Evolutionary conservation across 2,113 vertebrate species (phyloP), one percentile per base, ranked within the genome.

Genomic region (Ctenodactylus gundi): DNA sequence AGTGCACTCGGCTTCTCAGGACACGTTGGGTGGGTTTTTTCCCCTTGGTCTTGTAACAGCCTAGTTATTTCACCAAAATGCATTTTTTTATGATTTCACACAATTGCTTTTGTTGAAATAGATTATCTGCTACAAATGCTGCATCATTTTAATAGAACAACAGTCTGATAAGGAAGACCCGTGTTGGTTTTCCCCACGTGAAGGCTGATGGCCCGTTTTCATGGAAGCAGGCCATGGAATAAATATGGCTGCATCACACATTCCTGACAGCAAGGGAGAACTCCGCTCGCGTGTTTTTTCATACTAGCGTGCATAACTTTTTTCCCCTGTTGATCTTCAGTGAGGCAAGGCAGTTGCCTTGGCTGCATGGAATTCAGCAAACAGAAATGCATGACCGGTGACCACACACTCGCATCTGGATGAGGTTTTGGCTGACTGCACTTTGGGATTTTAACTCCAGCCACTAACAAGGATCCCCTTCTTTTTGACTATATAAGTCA

Each of bases 301-400:
- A 75, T 85, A 90, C 44, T 85, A 84, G 67, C 7, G 17, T 94
- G 90, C 90, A 93, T 83, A 93, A 39, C 87, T 97, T 91, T 97
- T 97, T 92, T 96, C 94, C 90, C 93, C 53, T 41, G 70, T 95
- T 91, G 73, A 96, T 97, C 85, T 95, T 90, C 83, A 95, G 93
- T 4, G 58, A 20, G 18, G 90, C 95, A 57, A 53, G 58, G 65
- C 92, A 65, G 86, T 97, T 97, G 94, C 94, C 95, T 89, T 77
- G 87, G 51, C 85, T 84, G 91, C 75, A 62, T 92, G 93, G 95
- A 97, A 97, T 96, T 91, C 95, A 97, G 94, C 94, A 97, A 93
- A 97, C 44, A 95, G 92, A 97, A 97, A 97, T 44, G 87, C 84
- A 94, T 91, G 84, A 85, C 93, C 91, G 90, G 94, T 95, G 93